phyloP scores from a whole-genome alignment of 2,113 vertebrate genomes.

The Strigops habroptila region DNA sequence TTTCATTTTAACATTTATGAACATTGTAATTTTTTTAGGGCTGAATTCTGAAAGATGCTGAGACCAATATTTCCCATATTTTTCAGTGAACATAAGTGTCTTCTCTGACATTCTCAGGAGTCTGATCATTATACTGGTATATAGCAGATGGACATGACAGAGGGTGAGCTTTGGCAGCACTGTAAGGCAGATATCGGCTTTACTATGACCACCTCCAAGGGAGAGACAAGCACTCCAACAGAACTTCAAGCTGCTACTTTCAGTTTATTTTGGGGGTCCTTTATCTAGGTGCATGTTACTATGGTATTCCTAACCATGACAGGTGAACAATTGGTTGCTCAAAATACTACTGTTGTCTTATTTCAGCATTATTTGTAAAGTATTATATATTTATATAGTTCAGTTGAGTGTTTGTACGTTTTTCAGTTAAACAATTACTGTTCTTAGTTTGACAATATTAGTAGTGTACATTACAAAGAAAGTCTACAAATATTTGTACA shows the following conservation, averaged over 20 bases:
- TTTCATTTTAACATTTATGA: conserved; percentile 23
- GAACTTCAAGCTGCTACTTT: conserved; percentile 54
- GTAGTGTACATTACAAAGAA: background rate
- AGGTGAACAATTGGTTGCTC: background rate
- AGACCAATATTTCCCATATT: conserved; percentile 5
- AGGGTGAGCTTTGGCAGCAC: conserved; percentile 61
- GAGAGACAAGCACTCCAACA: conserved; percentile 40
- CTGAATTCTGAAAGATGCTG: conserved; percentile 8
- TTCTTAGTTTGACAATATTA: background rate
- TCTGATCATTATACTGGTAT: conserved; percentile 48
- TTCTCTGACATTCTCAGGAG: conserved; percentile 37
- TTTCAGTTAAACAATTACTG: background rate
- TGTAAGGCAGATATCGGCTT: conserved; percentile 60
- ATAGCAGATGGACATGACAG: conserved; percentile 67
- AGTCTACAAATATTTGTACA: background rate
- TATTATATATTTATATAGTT: background rate
- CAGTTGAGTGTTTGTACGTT: background rate
- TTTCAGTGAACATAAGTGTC: conserved; percentile 36
- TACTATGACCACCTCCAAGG: conserved; percentile 33
- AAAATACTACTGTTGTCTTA: background rate
- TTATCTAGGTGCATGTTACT: conserved; percentile 5
- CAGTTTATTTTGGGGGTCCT: conserved; percentile 13
- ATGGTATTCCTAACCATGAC: background rate
- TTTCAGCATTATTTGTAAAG: background rate
- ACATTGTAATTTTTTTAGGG: background rate